Conservation (phyloP, 2,888 invertebrate genomes). For the Platycheirus albimanus region DNA sequence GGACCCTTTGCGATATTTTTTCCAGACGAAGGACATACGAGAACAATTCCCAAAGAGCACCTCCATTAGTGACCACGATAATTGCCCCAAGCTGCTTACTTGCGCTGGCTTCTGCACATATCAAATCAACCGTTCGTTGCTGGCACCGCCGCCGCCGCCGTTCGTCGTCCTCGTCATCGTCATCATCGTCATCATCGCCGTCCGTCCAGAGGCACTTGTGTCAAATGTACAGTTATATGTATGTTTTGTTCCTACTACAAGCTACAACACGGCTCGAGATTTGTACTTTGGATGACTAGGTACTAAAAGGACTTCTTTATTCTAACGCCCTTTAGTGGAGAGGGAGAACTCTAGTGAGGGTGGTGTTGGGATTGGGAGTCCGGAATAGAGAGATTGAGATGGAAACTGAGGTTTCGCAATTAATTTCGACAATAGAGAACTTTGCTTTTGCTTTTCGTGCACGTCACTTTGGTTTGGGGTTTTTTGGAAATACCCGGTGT, state of each 20-base stretch:
- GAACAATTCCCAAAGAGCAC: conserved; percentile 75
- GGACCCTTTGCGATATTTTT: conserved; percentile 70
- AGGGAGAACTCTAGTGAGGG: background rate
- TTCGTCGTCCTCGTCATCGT: background rate
- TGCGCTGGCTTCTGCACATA: conserved; percentile 75
- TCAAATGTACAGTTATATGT: conserved; percentile 41
- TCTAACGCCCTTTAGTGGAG: background rate
- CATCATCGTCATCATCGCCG: background rate
- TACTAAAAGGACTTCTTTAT: conserved; percentile 58
- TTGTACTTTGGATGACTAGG: conserved; percentile 45
- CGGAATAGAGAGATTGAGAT: conserved; percentile 66
- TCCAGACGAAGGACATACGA: conserved; percentile 65
- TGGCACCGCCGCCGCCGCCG: background rate
- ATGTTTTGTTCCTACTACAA: background rate
- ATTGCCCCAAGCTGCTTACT: conserved; percentile 75
- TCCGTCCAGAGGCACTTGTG: conserved; percentile 58
- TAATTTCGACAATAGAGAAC: conserved; percentile 75
- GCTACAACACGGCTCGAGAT: conserved; percentile 33
- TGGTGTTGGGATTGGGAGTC: conserved; percentile 16
- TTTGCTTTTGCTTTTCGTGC: conserved; percentile 61
- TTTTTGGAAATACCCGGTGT: conserved; percentile 17
- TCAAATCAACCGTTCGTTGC: conserved; percentile 68
- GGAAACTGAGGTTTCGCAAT: conserved; percentile 75
- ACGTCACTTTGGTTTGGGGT: conserved; percentile 44
- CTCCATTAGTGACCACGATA: conserved; percentile 77